A percentile compares a stretch with the other conserved stretches of the same genome.
These are phyloP conservation scores for Dendrophyllia cribrosa DNA, from an alignment of 64 coral and sea anemone genomes.

Conservation along the genomic window DNA sequence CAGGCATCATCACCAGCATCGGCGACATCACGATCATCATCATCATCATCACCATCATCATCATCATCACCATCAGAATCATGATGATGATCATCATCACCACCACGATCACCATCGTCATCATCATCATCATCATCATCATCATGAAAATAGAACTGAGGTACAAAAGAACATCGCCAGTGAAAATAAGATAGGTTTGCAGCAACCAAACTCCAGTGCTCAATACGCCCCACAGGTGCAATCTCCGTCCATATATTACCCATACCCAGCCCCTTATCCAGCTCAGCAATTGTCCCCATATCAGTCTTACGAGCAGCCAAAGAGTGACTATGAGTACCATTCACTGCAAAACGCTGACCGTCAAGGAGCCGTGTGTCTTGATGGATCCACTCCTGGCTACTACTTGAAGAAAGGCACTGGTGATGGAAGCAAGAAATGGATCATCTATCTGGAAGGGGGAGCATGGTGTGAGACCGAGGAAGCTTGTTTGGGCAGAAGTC, in stretches of 20 bases:
- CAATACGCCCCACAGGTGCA: slow-evolving; percentile 1
- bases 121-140: not conserved
- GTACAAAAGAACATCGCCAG: not conserved
- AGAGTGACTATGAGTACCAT: slow-evolving; percentile 34
- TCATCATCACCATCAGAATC: not conserved
- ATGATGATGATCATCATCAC: not conserved
- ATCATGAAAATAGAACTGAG: not conserved
- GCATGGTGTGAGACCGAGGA: slow-evolving; percentile 80
- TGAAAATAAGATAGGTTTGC: not conserved
- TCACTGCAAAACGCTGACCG: slow-evolving; percentile 31
- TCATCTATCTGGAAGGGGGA: slow-evolving; percentile 86
- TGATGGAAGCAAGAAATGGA: slow-evolving; percentile 75
- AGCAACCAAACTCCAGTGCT: not conserved
- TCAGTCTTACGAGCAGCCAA: not conserved
- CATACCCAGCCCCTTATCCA: not conserved
- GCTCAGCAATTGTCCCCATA: not conserved
- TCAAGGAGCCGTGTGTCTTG: slow-evolving; percentile 85
- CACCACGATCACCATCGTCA: not conserved
- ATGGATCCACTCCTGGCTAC: slow-evolving; percentile 80
- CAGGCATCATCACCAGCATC: not conserved
- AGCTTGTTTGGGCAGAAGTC: slow-evolving; percentile 68
- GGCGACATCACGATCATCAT: not conserved
- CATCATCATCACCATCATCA: not conserved
- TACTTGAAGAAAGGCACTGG: slow-evolving; percentile 69
- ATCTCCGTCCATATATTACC: slow-evolving; percentile 5